Conservation (phyloP, 2,113 vertebrate species). For the Panurus biarmicus region DNA sequence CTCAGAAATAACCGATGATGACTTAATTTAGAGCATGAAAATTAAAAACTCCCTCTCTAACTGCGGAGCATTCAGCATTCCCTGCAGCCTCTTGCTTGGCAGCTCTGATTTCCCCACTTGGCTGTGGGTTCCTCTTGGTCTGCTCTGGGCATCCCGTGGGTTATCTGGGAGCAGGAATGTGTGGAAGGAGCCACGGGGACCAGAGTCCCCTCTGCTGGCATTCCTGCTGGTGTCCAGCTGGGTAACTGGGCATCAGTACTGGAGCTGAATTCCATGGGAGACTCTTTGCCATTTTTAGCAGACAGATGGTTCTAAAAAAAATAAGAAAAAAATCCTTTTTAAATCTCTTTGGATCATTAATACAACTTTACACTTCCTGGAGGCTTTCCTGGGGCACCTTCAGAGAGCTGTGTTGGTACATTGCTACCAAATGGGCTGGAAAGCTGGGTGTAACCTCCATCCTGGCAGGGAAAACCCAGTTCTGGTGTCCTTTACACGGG, state of each 20-base stretch:
- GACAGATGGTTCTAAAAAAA: background rate
- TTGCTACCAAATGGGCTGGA: background rate
- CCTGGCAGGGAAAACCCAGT: background rate
- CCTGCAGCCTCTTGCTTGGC: background rate
- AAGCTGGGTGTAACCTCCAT: background rate
- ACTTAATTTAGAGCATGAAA: slow-evolving; percentile 17
- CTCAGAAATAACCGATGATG: slow-evolving; percentile 28
- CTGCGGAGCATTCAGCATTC: background rate
- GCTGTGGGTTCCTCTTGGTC: background rate
- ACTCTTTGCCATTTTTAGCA: background rate
- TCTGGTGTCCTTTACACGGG: fast-evolving
- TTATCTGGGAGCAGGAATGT: background rate
- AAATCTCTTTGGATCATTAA: background rate
- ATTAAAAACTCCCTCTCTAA: background rate
- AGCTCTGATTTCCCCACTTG: fast-evolving
- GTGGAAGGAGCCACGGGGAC: fast-evolving
- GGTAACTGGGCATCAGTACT: fast-evolving
- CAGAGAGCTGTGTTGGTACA: background rate
- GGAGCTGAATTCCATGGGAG: background rate
- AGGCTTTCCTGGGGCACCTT: background rate
- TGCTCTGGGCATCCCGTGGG: background rate
- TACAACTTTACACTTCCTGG: background rate
- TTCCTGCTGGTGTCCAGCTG: background rate
- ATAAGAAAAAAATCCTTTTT: fast-evolving
- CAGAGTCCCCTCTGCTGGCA: background rate